Conservation (phyloP, 2,113 vertebrate genomes). For the Cavia aperea region DNA sequence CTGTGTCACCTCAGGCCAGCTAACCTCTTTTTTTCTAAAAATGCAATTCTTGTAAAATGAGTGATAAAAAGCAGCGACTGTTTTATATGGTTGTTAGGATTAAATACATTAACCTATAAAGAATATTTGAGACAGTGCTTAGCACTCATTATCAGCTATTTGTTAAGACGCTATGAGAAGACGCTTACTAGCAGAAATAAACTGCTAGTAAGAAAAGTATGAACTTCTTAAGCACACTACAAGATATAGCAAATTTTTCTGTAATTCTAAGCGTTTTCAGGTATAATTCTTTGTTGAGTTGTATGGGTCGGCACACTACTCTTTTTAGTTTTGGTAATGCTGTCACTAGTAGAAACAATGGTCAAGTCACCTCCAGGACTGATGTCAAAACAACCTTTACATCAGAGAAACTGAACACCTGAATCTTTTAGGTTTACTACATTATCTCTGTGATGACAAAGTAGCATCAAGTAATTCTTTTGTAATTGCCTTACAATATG, state of each 20-base stretch:
- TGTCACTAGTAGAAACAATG: neutral
- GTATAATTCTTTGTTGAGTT: too few relatives aligned
- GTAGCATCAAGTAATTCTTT: neutral
- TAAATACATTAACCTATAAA: neutral
- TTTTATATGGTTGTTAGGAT: neutral
- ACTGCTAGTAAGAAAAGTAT: neutral
- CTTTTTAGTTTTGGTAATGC: neutral
- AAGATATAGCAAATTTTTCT: neutral
- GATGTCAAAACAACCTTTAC: neutral
- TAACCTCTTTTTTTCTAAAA: neutral
- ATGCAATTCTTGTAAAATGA: neutral
- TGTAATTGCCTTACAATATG: neutral
- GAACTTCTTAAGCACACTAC: neutral
- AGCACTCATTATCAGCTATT: neutral
- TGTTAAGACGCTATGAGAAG: neutral
- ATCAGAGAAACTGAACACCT: neutral
- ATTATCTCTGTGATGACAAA: neutral
- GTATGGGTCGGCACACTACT: accelerated
- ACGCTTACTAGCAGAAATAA: neutral
- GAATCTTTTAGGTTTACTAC: neutral
- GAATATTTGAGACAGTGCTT: neutral
- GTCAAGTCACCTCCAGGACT: neutral
- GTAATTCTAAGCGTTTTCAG: neutral
- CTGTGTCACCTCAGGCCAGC: neutral
- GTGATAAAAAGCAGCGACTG: neutral